Percentiles rank a stretch among this genome's conserved stretches.
phyloP scores from a whole-genome alignment of 1,140 invertebrate genomes.

The Anoplophora glabripennis region DNA sequence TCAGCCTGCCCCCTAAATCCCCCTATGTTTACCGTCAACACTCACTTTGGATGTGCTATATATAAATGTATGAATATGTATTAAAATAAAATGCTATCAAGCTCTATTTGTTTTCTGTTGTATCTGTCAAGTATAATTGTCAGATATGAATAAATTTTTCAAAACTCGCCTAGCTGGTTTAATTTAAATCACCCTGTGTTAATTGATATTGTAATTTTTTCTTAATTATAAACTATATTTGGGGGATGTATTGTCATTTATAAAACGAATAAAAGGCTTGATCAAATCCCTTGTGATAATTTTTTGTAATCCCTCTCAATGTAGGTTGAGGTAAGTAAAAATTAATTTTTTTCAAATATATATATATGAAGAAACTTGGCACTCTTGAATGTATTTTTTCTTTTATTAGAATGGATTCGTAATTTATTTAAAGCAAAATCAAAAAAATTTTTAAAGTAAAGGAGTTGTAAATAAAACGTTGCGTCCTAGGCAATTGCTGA shows the following conservation, averaged over 20 bases:
- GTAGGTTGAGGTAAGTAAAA: too few species aligned
- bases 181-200: constrained; percentile 7
- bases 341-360: too few species aligned
- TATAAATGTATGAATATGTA: constrained; percentile 53
- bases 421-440: too few species aligned
- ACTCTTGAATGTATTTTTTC: too few species aligned
- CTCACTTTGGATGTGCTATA: constrained; percentile 52
- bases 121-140: constrained; percentile 48
- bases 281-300: too few species aligned
- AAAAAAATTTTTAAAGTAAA: too few species aligned
- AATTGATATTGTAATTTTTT: constrained; percentile 21
- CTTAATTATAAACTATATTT: constrained; percentile 1
- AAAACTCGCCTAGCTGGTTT: constrained; percentile 29
- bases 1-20: constrained; percentile 27
- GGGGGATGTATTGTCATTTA: background rate
- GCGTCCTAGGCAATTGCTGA: too few species aligned
- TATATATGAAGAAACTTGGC: too few species aligned
- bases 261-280: too few species aligned
- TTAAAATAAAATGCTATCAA: constrained; percentile 51
- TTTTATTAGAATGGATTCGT: too few species aligned
- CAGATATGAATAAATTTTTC: constrained; percentile 50
- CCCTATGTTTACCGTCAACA: constrained; percentile 46
- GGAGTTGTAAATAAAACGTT: too few species aligned
- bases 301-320: too few species aligned
- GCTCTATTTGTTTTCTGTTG: constrained; percentile 51